Percentiles rank a stretch among this genome's conserved stretches.
Conservation (phyloP, 1,140 invertebrate species). For the Calosoma granatense region DNA sequence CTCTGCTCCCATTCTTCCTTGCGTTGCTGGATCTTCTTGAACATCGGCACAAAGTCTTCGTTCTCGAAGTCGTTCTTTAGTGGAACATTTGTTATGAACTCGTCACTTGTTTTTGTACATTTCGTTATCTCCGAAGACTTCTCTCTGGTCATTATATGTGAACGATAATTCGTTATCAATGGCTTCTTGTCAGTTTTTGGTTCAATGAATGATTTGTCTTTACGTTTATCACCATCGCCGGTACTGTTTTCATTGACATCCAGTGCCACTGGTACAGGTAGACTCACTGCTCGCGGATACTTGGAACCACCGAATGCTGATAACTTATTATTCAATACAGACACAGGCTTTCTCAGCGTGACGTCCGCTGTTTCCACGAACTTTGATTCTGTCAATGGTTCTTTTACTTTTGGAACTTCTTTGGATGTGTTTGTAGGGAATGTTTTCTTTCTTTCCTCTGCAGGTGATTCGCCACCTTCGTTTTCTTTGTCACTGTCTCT, state of each 20-base stretch:
- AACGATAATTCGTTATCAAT: slow-evolving; percentile 17
- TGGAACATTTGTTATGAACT: slow-evolving; percentile 18
- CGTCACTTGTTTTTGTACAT: slow-evolving; percentile 12
- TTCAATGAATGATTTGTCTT: slow-evolving; percentile 17
- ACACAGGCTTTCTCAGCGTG: slow-evolving; percentile 18
- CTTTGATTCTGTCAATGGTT: slow-evolving; percentile 37
- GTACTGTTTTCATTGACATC: slow-evolving; percentile 18
- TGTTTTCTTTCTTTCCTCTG: slow-evolving; percentile 31
- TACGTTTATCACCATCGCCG: slow-evolving; percentile 18
- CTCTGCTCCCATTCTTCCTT: slow-evolving; percentile 63
- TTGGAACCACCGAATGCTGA: slow-evolving; percentile 3
- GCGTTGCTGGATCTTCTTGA: slow-evolving; percentile 60
- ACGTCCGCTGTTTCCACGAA: slow-evolving; percentile 23
- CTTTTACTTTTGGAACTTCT: slow-evolving; percentile 27
- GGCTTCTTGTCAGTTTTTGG: slow-evolving; percentile 17
- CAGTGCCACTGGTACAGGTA: slow-evolving; percentile 20
- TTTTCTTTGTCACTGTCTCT: slow-evolving; percentile 61
- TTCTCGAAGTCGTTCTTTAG: slow-evolving; percentile 30
- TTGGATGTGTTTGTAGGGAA: slow-evolving; percentile 29
- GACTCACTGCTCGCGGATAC: slow-evolving; percentile 20
- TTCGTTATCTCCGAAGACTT: not conserved
- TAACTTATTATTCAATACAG: slow-evolving; percentile 15
- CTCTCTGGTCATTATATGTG: slow-evolving; percentile 6
- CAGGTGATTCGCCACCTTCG: slow-evolving; percentile 35
- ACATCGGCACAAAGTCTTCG: slow-evolving; percentile 42